Evolutionary conservation across 2,888 invertebrate genomes (phyloP).

Genomic region (Cyaniris semiargus): DNA sequence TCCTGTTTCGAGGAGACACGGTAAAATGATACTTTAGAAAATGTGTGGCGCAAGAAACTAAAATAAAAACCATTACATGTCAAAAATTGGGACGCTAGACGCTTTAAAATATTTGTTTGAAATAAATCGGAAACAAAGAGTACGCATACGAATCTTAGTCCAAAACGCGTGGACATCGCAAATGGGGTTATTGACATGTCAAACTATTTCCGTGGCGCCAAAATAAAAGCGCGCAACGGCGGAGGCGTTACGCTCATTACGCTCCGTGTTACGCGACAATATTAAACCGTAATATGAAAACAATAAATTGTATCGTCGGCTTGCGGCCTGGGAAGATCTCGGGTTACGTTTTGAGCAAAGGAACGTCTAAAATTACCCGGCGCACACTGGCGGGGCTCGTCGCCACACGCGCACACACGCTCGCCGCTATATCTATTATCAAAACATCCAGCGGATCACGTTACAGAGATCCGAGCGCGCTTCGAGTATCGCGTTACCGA

Average conservation of each 20-base stretch:
- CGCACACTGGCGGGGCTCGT: constrained; percentile 66
- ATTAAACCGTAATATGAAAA: constrained; percentile 71
- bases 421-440: constrained; percentile 77
- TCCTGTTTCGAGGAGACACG: background rate
- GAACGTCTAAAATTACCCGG: constrained; percentile 80
- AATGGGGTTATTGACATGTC: constrained; percentile 77
- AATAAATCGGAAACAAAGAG: constrained; percentile 73
- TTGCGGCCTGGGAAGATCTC: constrained; percentile 79
- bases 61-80: constrained; percentile 56
- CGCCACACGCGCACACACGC: constrained; percentile 65
- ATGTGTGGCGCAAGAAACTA: constrained; percentile 32
- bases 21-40: background rate
- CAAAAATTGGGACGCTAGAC: constrained; percentile 61
- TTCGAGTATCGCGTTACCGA: constrained; percentile 79
- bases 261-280: constrained; percentile 47
- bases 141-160: constrained; percentile 61
- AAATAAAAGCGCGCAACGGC: constrained; percentile 71
- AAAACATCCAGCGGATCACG: constrained; percentile 79
- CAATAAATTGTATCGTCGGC: constrained; percentile 76
- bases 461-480: constrained; percentile 80
- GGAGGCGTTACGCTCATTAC: constrained; percentile 54
- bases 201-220: constrained; percentile 77
- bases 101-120: constrained; percentile 58
- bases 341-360: constrained; percentile 79
- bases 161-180: constrained; percentile 67